These are phyloP conservation scores for Platyscapa corneri DNA, from an alignment of 1,140 invertebrate genomes.

Conservation along the genomic window DNA sequence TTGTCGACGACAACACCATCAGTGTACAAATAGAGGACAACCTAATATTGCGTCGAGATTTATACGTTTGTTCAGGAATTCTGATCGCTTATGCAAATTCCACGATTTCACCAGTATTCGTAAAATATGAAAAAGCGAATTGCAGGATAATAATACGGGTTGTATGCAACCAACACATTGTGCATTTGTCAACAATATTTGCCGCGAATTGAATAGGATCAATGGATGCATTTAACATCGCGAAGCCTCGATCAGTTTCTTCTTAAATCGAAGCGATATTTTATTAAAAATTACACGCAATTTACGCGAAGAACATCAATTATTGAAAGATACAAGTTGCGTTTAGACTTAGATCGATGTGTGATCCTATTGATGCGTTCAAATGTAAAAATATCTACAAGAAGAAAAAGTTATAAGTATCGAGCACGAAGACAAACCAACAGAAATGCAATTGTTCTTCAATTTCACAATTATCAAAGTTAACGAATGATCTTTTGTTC, in stretches of 20 bases:
- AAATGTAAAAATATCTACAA: no score
- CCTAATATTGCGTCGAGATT: no score
- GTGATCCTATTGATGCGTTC: no score
- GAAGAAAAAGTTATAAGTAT: neutral
- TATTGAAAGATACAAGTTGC: no score
- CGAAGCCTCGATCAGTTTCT: no score
- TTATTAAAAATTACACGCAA: no score
- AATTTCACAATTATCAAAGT: neutral
- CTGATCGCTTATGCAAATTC: neutral
- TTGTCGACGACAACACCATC: neutral
- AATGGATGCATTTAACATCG: no score
- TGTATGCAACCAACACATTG: neutral
- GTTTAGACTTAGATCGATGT: no score
- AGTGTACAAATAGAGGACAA: neutral
- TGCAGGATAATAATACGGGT: neutral
- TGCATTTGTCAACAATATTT: neutral
- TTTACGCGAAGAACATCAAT: no score
- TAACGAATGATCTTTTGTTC: slow-evolving; percentile 9
- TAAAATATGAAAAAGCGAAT: neutral
- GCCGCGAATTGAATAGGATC: neutral
- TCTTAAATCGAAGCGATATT: no score
- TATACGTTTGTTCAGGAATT: neutral
- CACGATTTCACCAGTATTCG: neutral
- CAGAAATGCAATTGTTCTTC: neutral
- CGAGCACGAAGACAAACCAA: neutral